phyloP scores from a whole-genome alignment of 2,888 invertebrate species.

The Mythimna lalbum region DNA sequence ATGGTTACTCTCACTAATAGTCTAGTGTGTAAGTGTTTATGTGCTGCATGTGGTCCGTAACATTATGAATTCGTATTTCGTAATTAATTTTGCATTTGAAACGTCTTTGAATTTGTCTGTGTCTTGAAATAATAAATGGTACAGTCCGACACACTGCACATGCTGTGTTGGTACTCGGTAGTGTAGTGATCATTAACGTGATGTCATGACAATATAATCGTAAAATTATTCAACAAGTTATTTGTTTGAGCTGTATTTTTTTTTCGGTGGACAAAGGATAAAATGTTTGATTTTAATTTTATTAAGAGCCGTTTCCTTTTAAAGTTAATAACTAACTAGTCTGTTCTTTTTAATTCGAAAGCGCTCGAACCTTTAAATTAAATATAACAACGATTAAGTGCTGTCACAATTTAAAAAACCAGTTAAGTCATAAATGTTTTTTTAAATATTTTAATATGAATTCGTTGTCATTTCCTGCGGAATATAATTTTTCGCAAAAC shows the following conservation, averaged over 20 bases:
- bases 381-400: too few relatives aligned
- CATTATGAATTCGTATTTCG: conserved; percentile 8
- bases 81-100: conserved; percentile 29
- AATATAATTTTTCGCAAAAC: too few relatives aligned
- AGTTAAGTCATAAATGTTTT: too few relatives aligned
- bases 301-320: background rate
- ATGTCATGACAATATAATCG: conserved; percentile 9
- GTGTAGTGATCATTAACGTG: conserved; percentile 22
- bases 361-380: too few relatives aligned
- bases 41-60: conserved; percentile 5
- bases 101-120: conserved; percentile 28
- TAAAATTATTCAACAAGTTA: background rate
- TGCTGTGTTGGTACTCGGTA: conserved; percentile 4
- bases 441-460: too few relatives aligned
- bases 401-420: too few relatives aligned
- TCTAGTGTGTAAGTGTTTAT: conserved; percentile 44
- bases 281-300: too few relatives aligned
- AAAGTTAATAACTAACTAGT: background rate
- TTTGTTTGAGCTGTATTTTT: background rate
- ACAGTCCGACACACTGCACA: conserved; percentile 10
- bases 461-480: too few relatives aligned
- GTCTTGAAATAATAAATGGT: conserved; percentile 20
- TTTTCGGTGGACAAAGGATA: background rate
- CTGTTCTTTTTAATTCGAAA: background rate
- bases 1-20: conserved; percentile 57